Conservation (phyloP, 2,113 vertebrate genomes). For the Speoplatyrhinus poulsoni region DNA sequence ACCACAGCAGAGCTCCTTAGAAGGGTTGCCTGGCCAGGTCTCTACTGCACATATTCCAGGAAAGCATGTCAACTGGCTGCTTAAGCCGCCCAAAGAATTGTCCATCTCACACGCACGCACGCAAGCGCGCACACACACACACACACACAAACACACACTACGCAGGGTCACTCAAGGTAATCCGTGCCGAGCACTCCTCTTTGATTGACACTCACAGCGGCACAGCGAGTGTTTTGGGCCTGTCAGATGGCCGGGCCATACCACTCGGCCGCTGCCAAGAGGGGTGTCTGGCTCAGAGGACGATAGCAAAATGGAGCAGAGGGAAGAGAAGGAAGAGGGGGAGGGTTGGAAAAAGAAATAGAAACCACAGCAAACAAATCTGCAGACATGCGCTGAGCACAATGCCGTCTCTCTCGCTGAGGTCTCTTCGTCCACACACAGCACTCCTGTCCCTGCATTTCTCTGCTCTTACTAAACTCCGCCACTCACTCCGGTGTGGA, state of each 20-base stretch:
- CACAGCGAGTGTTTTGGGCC: constrained; percentile 77
- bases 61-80: constrained; percentile 84
- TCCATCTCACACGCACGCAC: constrained; percentile 81
- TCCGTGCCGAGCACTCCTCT: constrained; percentile 69
- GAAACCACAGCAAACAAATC: constrained; percentile 24
- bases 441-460: constrained; percentile 51
- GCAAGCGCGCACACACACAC: constrained; percentile 13
- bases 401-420: constrained; percentile 38
- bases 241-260: constrained; percentile 73
- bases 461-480: constrained; percentile 18
- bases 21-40: constrained; percentile 75
- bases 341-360: not conserved
- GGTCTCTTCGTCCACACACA: constrained; percentile 29
- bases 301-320: constrained; percentile 26
- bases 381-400: constrained; percentile 46
- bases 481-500: constrained; percentile 18
- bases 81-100: constrained; percentile 83
- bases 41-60: constrained; percentile 83
- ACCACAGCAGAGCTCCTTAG: constrained; percentile 72
- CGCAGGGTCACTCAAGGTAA: constrained; percentile 84
- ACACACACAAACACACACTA: constrained; percentile 31
- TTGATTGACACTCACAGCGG: constrained; percentile 81
- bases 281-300: constrained; percentile 45
- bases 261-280: constrained; percentile 62
- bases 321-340: not conserved